phyloP scores from a whole-genome alignment of 2,888 invertebrate species.

The Melolontha melolontha region DNA sequence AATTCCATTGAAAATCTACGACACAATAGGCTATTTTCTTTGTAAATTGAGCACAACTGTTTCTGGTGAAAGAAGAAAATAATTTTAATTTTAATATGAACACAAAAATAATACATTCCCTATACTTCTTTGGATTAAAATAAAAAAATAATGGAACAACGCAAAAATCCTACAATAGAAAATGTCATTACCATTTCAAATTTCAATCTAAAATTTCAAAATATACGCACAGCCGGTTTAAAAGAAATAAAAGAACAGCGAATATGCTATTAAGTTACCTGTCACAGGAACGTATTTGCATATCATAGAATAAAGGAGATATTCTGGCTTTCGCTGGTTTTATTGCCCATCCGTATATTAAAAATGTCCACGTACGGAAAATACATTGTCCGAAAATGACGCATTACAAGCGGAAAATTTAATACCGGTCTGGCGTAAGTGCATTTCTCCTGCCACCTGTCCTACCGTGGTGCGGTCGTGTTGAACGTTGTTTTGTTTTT shows the following conservation, averaged over 20 bases:
- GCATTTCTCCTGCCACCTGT: slow-evolving; percentile 27
- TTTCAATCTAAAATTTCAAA: background rate
- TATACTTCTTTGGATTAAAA: too few relatives aligned
- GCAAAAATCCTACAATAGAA: too few relatives aligned
- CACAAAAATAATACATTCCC: too few relatives aligned
- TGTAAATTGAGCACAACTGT: too few relatives aligned
- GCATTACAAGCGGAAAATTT: slow-evolving; percentile 22
- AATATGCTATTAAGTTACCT: slow-evolving; percentile 4
- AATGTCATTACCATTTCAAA: too few relatives aligned
- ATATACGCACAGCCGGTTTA: background rate
- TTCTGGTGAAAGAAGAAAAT: too few relatives aligned
- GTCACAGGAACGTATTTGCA: slow-evolving; percentile 10
- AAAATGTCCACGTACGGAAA: slow-evolving; percentile 14
- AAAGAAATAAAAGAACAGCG: too few relatives aligned
- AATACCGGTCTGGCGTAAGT: slow-evolving; percentile 17
- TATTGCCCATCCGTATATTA: slow-evolving; percentile 9
- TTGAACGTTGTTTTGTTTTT: slow-evolving; percentile 19
- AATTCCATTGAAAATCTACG: too few relatives aligned
- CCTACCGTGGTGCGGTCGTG: slow-evolving; percentile 6
- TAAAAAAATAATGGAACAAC: too few relatives aligned
- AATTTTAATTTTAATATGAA: too few relatives aligned
- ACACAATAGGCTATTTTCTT: too few relatives aligned
- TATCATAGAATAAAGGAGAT: slow-evolving; percentile 7
- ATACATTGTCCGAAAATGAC: slow-evolving; percentile 20
- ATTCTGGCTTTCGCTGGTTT: background rate